Evolutionary conservation across 1,140 invertebrate genomes (phyloP).

Genomic region (Drosophila triauraria): DNA sequence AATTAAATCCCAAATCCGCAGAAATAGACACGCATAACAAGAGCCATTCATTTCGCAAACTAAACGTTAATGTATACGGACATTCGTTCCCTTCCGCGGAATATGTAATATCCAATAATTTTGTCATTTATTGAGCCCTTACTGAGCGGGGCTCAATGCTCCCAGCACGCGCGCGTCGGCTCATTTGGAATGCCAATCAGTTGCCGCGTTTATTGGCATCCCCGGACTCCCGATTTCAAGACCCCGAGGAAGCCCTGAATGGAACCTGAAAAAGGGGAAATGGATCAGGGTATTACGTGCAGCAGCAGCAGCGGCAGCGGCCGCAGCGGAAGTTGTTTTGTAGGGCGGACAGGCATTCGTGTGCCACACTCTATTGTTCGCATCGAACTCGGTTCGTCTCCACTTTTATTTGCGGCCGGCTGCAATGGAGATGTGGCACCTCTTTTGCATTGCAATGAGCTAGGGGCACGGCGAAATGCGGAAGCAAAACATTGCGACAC

Average conservation of each 20-base stretch:
- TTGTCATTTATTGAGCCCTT: conserved; percentile 62
- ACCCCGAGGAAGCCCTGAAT: conserved; percentile 1
- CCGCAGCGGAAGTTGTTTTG: conserved; percentile 57
- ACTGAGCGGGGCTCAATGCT: conserved; percentile 41
- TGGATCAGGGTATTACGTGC: conserved; percentile 56
- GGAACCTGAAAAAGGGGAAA: conserved; percentile 34
- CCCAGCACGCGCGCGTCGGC: conserved; percentile 38
- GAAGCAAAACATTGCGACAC: conserved; percentile 47
- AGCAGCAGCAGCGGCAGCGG: conserved; percentile 39
- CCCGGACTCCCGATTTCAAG: conserved; percentile 5
- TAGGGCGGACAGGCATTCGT: conserved; percentile 51
- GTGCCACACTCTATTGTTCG: conserved; percentile 61
- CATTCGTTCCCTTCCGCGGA: conserved; percentile 7
- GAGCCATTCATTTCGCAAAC: conserved; percentile 28
- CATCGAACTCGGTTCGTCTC: conserved; percentile 14
- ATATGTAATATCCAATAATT: conserved; percentile 58
- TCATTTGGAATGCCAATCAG: conserved; percentile 81
- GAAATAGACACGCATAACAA: conserved; percentile 23
- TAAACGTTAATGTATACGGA: conserved; percentile 12
- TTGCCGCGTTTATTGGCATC: conserved; percentile 67
- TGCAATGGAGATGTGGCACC: conserved; percentile 61
- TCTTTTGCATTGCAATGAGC: conserved; percentile 71
- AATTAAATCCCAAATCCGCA: conserved; percentile 42
- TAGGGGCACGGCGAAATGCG: conserved; percentile 52
- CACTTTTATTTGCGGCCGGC: conserved; percentile 25